Evolutionary conservation across 2,113 vertebrate genomes (phyloP), one percentile per base, ranked within the genome.

Genomic region (Mesembrinibis cayennensis): DNA sequence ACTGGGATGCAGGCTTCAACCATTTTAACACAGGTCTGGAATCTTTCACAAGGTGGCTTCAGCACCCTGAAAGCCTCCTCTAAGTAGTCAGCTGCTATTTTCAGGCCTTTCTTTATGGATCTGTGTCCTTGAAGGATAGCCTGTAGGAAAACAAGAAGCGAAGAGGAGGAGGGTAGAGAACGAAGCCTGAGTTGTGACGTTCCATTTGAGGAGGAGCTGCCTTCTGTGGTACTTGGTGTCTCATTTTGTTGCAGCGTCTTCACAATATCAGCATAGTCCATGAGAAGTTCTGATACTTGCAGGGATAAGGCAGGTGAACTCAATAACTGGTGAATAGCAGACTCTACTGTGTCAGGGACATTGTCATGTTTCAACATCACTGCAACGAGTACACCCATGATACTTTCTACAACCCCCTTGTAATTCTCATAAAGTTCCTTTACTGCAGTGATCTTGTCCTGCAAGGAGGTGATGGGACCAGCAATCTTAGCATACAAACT

Each of bases 301-400:
- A 98, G 96, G 77, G 83, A 93, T 73, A 97, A 92, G 38, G 96
- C 92, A 40, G 96, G 95, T 17, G 62, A 94, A 67, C 38, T 77
- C 59, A 80, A 7, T 88, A 97, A 58, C 23, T 83, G 50, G 29
- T 76, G 82, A 92, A 98, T 4, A 77, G 92, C 92, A 91, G 91
- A 67, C 25, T 97, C 96, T 26, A 97, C 26, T n/a, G 5, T 62
- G 34, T 29, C 56, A 40, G 73, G 67, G 47, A 97, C n/a, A 45
- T 89, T 91, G 38, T 82, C 55, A 11, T 53, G 59, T 42, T 83
- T 96, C 73, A 98, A 29, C 67, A 97, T 50, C 29, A 91, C 36
- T 40, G 91, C 91, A 84, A 82, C 3, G 5, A 89, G 3, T 23
- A 82, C 73, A 18, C 44, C 47, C 10, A 21, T 49, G 65, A 86